Conservation (phyloP, 1,140 invertebrate species). For the Leptoteleia sp. region DNA sequence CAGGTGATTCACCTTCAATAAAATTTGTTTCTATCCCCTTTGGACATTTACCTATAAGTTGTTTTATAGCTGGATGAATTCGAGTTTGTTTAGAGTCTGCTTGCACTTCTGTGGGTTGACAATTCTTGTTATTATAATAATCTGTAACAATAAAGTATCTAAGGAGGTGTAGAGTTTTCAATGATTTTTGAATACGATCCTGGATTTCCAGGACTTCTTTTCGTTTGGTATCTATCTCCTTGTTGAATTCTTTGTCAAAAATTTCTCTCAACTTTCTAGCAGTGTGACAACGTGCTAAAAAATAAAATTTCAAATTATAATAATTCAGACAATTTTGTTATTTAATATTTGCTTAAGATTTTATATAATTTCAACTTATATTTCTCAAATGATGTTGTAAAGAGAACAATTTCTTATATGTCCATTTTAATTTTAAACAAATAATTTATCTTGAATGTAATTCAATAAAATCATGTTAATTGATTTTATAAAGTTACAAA, state of each 20-base stretch:
- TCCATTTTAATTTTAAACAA: no score
- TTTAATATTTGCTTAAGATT: no score
- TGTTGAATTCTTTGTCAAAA: slow-evolving; percentile 81
- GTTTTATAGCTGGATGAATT: slow-evolving; percentile 88
- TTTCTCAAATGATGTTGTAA: no score
- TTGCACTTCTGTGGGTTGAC: slow-evolving; percentile 74
- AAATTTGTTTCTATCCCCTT: slow-evolving; percentile 46
- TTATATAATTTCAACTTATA: no score
- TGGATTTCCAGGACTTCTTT: slow-evolving; percentile 83
- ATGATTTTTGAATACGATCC: slow-evolving; percentile 83
- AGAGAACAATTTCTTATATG: no score
- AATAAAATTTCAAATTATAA: no score
- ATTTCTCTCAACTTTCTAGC: slow-evolving; percentile 77
- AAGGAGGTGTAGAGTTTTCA: slow-evolving; percentile 86
- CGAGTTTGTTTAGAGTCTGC: slow-evolving; percentile 82
- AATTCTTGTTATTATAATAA: no score
- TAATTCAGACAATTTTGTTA: no score
- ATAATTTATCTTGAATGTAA: no score
- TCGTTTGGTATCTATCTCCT: slow-evolving; percentile 82
- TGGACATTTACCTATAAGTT: slow-evolving; percentile 84
- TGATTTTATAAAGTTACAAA: no score
- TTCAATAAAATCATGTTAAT: no score
- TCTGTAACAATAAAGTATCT: slow-evolving; percentile 85
- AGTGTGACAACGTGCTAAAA: slow-evolving; percentile 71
- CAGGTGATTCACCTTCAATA: slow-evolving; percentile 42